Evolutionary conservation across 2,888 invertebrate genomes (phyloP), one percentile per base, ranked within the genome.

Genomic region (Zygaena filipendulae): DNA sequence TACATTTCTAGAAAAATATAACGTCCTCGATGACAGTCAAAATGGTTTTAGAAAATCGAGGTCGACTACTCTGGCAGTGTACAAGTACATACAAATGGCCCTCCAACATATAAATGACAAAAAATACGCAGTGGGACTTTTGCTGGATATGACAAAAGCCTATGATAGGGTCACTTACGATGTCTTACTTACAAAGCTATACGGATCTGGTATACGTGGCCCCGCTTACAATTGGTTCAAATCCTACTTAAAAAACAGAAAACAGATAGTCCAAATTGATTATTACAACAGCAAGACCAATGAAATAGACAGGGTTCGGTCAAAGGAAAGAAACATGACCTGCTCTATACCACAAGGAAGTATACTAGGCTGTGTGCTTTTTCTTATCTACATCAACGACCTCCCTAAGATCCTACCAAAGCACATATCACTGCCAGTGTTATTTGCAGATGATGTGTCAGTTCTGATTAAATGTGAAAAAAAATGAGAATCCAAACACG

Each of bases 101-200:
- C 13, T 39, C n/a, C n/a, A n/a, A n/a, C n/a, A n/a, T n/a, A n/a
- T 9, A 13, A 38, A 32, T 13, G 27, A 32, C 9, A 33, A 35
- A 29, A 27, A 35, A 20, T 29, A 30, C 24, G 34, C 38, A 6
- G 23, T 32, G 13, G 37, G 36, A n/a, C 12, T 37, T 3, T 19
- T 41, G 21, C 25, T 39, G 3, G 41, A 39, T 23, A 37, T 41
- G 37, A 31, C 29, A 3, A 39, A 41, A 24, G 41, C 41, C 9
- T 41, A 39, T 12, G 41, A 42, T 23, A 25, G 24, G 13, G 37
- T 40, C 3, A n/a, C 10, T 9, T 30, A 29, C 21, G 11, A 33
- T 10, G 32, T 38, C 9, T 21, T 39, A 11, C 11, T 36, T 8
- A 7, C 27, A n/a, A 38, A 37, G 33, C 14, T 36, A 13, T 24